These are phyloP conservation scores for Chrysocyon brachyurus DNA, from an alignment of 2,797 vertebrate species.

Conservation along the genomic window DNA sequence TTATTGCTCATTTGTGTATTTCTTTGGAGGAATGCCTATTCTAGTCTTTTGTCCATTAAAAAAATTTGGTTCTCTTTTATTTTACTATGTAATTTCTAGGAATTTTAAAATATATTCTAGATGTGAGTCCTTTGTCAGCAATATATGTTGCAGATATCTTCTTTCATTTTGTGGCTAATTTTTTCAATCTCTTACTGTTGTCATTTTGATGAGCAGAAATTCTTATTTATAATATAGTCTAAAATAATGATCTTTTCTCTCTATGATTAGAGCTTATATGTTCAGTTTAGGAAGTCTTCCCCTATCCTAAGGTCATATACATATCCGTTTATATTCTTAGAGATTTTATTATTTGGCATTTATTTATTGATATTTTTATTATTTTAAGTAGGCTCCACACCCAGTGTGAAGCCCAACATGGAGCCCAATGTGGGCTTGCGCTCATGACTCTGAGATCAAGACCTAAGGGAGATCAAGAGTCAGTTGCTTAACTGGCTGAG, in stretches of 20 bases:
- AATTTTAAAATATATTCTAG: not conserved
- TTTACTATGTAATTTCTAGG: not conserved
- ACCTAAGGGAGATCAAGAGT: not conserved
- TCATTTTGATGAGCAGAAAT: not conserved
- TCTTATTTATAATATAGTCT: not conserved
- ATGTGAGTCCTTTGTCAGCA: not conserved
- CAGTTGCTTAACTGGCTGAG: not conserved
- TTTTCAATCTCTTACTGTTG: not conserved
- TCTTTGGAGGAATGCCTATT: not conserved
- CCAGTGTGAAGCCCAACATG: too few relatives aligned
- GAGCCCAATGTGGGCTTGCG: too few relatives aligned
- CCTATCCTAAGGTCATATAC: not conserved
- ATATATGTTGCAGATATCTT: not conserved
- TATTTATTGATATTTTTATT: too few relatives aligned
- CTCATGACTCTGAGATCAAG: too few relatives aligned
- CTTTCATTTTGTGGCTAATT: not conserved
- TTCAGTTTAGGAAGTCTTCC: not conserved
- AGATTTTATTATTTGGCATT: not conserved
- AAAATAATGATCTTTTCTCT: not conserved
- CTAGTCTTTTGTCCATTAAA: not conserved
- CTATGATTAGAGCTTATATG: conserved; percentile 10
- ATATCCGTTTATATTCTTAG: not conserved
- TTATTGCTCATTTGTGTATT: not conserved
- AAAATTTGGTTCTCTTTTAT: not conserved
- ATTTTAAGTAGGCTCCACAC: too few relatives aligned